phyloP scores from a whole-genome alignment of 2,797 vertebrate species.

The Rachycentron canadum region DNA sequence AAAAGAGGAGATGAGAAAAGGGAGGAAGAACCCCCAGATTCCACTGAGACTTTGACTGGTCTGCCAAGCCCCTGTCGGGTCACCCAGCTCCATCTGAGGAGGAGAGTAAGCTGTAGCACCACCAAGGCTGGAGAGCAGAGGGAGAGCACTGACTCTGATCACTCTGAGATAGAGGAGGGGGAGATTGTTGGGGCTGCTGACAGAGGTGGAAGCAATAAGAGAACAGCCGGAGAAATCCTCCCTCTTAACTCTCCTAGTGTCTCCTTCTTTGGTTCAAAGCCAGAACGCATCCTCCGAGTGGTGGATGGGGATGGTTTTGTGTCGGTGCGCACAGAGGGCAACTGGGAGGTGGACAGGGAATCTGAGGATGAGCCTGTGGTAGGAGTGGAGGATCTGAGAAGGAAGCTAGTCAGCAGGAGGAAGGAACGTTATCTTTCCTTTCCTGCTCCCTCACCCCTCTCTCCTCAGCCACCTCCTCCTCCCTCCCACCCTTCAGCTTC shows the following conservation, averaged over 20 bases:
- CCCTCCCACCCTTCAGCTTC: conserved; percentile 62
- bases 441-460: conserved; percentile 81
- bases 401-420: conserved; percentile 90
- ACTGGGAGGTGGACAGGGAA: conserved; percentile 79
- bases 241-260: conserved; percentile 62
- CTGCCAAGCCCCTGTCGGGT: conserved; percentile 47
- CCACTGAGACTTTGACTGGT: conserved; percentile 71
- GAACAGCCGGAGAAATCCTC: conserved; percentile 64
- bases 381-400: conserved; percentile 88
- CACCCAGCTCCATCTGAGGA: conserved; percentile 59
- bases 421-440: conserved; percentile 89
- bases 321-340: conserved; percentile 89
- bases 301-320: conserved; percentile 92
- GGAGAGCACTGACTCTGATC: conserved; percentile 76
- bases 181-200: conserved; percentile 90
- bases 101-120: conserved; percentile 68
- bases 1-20: conserved; percentile 57
- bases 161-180: conserved; percentile 93
- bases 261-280: conserved; percentile 82
- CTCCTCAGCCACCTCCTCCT: conserved; percentile 67
- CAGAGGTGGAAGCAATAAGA: conserved; percentile 75
- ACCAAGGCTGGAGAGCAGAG: conserved; percentile 52
- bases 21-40: conserved; percentile 80
- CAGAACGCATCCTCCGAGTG: conserved; percentile 86
- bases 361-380: conserved; percentile 81